Base-by-base conservation (phyloP, 2,797 vertebrate genomes). In the Pelobates cultripes region DNA sequence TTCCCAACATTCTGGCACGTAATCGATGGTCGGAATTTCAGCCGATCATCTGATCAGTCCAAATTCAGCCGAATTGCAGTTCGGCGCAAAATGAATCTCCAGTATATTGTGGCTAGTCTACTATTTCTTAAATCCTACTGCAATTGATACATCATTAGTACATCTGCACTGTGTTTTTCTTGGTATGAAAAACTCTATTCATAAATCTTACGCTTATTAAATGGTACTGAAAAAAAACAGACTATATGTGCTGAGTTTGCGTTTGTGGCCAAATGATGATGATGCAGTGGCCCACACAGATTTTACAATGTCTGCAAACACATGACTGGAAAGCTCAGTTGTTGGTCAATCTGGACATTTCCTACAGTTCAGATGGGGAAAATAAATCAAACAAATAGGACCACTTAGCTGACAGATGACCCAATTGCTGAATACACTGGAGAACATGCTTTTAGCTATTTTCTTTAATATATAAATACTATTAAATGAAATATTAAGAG, bases 161-260 rank as follows among this genome's bases (percentile, higher is more conserved):
- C 79, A 76, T 76, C 73, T 77, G 55, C 41, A 83, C 79, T 80
- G 12, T 78, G 51, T 82, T 84, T 42, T 67, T 88, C 73, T 28
- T 28, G 78, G 85, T n/a, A 2, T 60, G 82, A 71, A 63, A 85
- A 75, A 68, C 2, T 67, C 60, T 78, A 83, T 75, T 68, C 85
- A 83, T 85, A 86, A 87, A 91, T 84, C 73, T 13, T 51, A 44
- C 57, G 53, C 47, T 60, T 14, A 68, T 80, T 55, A 57, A 68
- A 53, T 64, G 73, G 47, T 45, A 75, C 63, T 80, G 40, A 75
- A 69, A 80, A 80, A n/a, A 43, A 80, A 55, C 73, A 74, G 64
- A 68, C 47, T 44, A 43, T 63, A 73, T 79, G 69, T 81, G 79
- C 79, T 81, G 79, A 81, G 53, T 75, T 40, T 81, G 66, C 68